These are phyloP conservation scores for Anthophora plumipes DNA, from an alignment of 2,888 invertebrate genomes.

Conservation along the genomic window DNA sequence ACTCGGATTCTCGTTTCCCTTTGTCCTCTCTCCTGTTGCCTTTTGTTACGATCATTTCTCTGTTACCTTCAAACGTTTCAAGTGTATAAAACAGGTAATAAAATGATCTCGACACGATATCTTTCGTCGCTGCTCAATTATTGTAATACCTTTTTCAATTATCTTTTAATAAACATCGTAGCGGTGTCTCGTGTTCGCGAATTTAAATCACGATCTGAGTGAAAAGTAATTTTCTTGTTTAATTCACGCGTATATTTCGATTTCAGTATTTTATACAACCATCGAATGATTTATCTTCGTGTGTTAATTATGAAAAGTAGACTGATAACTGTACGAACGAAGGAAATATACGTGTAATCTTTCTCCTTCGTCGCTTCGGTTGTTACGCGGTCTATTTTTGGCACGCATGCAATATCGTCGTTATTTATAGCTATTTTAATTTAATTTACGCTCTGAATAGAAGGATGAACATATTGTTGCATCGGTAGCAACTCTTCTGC, in stretches of 20 bases:
- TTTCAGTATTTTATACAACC: background rate
- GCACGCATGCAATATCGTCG: background rate
- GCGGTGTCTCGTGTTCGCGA: background rate
- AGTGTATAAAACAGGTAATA: background rate
- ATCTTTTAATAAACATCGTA: background rate
- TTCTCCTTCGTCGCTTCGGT: slow-evolving; percentile 20
- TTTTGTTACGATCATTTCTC: background rate
- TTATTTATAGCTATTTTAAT: background rate
- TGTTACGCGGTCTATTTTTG: slow-evolving; percentile 1
- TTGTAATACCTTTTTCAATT: background rate
- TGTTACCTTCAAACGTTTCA: background rate
- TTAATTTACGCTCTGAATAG: slow-evolving; percentile 23
- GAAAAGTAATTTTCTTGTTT: slow-evolving; percentile 1
- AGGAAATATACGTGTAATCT: slow-evolving; percentile 10
- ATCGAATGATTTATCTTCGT: background rate
- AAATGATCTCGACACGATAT: background rate
- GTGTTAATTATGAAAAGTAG: background rate
- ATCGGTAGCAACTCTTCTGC: no score
- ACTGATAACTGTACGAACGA: background rate
- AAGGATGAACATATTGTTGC: background rate
- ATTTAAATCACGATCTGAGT: no score
- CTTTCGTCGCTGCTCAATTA: background rate
- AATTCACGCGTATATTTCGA: background rate
- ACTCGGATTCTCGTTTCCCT: slow-evolving; percentile 8
- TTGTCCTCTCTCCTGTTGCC: background rate